Conservation (phyloP, 1,140 invertebrate species). For the Oscheius sp. region DNA sequence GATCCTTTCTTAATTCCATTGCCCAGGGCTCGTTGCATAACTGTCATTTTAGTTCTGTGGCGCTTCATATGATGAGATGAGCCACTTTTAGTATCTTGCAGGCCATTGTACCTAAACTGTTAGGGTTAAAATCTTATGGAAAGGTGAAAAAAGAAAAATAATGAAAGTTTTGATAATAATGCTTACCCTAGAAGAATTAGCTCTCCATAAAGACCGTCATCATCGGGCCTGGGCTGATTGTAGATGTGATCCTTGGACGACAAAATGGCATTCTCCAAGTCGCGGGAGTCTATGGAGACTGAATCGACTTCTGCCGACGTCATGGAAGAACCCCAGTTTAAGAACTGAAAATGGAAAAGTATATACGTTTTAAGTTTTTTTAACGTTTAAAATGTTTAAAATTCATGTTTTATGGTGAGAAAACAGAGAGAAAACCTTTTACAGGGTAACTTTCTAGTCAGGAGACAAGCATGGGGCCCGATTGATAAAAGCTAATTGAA, state of each 20-base stretch:
- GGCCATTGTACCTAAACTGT: constrained; percentile 36
- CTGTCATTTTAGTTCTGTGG: constrained; percentile 50
- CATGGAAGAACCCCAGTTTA: not conserved
- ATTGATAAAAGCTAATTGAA: no score
- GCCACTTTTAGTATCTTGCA: constrained; percentile 5
- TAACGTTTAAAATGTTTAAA: no score
- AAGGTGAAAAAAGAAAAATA: not conserved
- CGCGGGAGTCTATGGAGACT: not conserved
- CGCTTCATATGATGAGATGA: constrained; percentile 11
- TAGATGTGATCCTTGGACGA: not conserved
- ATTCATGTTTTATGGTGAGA: no score
- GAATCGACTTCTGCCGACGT: not conserved
- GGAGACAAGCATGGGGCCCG: no score
- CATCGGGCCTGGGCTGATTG: not conserved
- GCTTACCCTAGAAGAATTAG: constrained; percentile 38
- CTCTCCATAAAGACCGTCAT: constrained; percentile 37
- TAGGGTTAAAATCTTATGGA: not conserved
- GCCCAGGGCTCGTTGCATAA: constrained; percentile 36
- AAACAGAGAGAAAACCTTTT: no score
- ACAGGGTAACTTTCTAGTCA: no score
- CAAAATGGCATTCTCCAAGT: not conserved
- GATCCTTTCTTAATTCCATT: constrained; percentile 55
- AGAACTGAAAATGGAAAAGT: constrained; percentile 2
- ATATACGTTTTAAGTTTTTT: no score
- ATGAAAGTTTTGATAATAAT: not conserved